Evolutionary conservation across 2,797 vertebrate genomes (phyloP), one percentile per base, ranked within the genome.

Genomic region (Phoeniculus purpureus): DNA sequence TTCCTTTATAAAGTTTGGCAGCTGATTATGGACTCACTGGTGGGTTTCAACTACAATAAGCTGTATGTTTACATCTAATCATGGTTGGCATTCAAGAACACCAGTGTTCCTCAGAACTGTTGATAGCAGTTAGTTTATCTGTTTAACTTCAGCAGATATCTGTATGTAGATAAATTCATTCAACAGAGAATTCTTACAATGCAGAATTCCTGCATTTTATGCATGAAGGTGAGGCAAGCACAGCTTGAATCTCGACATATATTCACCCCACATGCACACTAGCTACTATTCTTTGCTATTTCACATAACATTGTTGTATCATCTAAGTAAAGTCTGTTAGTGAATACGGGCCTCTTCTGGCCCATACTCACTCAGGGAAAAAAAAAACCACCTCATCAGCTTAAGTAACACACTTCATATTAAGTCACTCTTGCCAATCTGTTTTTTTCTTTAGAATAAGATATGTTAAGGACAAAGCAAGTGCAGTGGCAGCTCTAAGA

Each of bases 1-100:
- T 95, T 96, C 94, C 91, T 90, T 92, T 75, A 85, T 93, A 90
- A 95, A 93, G 84, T 62, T 80, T 85, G 84, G 84, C 81, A 90
- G 93, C 85, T 93, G 91, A 94, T 91, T 93, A 88, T 66, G 55
- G 79, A 73, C 76, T 91, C 62, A 54, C 88, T 68, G 88, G 78
- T 62, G 72, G 75, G 86, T 93, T 96, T 91, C 81, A 92, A 85
- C 78, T 87, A 87, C 85, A 89, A 85, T 92, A 94, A 85, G 34
- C 75, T 87, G 66, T 90, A 90, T 75, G 55, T 92, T 86, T 74
- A 82, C 83, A 32, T 85, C 74, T 83, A 79, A 84, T 83, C 83
- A 90, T 68, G 65, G 72, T 92, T 82, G 83, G 65, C n/a, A 93
- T 90, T 94, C 90, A 76, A 86, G 81, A 31, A 64, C 37, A 91